Conservation (phyloP, 1,140 invertebrate genomes). For the Achatina immaculata region DNA sequence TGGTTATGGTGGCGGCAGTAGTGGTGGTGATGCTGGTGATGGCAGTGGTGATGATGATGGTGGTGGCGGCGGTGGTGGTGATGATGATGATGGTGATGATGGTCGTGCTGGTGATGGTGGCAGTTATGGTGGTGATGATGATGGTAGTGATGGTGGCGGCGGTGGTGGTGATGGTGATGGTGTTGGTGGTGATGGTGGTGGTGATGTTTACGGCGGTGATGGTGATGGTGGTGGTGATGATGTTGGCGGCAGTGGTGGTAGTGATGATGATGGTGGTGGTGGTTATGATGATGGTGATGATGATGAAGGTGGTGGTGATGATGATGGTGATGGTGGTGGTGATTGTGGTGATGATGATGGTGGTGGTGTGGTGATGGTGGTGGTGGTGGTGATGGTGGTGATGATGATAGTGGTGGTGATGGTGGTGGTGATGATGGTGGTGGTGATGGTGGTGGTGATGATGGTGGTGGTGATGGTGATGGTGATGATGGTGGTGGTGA, state of each 20-base stretch:
- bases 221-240: neutral
- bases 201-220: too few relatives aligned
- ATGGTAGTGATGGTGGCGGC: neutral
- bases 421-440: too few relatives aligned
- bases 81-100: too few relatives aligned
- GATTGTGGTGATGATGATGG: too few relatives aligned
- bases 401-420: too few relatives aligned
- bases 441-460: too few relatives aligned
- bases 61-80: neutral
- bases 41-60: conserved; percentile 22
- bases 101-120: neutral
- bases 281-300: neutral
- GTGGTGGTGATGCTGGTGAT: neutral
- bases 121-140: too few relatives aligned
- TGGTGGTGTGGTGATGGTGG: neutral
- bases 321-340: neutral
- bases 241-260: neutral
- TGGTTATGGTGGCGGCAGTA: neutral
- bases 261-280: too few relatives aligned
- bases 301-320: neutral
- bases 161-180: neutral
- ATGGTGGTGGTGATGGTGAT: too few relatives aligned
- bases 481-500: too few relatives aligned
- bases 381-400: conserved; percentile 5
- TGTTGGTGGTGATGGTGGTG: too few relatives aligned